Evolutionary conservation across 2,888 invertebrate species (phyloP).

Genomic region (Cephus pulcher): DNA sequence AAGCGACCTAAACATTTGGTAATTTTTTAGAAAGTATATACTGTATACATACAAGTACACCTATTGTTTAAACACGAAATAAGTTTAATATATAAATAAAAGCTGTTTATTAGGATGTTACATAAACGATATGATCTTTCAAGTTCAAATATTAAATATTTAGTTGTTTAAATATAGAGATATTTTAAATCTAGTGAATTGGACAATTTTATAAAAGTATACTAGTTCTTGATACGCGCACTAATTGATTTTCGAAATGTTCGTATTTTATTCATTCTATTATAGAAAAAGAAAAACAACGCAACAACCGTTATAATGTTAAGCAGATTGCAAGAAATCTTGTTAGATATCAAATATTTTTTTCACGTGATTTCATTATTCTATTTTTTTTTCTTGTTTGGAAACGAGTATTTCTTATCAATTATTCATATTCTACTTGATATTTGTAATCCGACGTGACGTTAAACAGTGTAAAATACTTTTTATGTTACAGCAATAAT

Average conservation of each 20-base stretch:
- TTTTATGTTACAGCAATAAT: neutral
- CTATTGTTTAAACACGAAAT: neutral
- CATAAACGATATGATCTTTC: neutral
- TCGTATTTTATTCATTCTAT: neutral
- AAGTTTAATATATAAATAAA: neutral
- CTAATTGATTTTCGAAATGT: neutral
- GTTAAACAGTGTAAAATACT: neutral
- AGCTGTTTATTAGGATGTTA: constrained; percentile 3
- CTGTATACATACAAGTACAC: neutral
- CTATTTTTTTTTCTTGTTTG: neutral
- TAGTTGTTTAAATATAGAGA: neutral
- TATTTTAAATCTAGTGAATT: neutral
- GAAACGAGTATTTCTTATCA: neutral
- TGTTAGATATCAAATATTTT: neutral
- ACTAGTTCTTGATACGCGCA: neutral
- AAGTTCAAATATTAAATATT: constrained; percentile 6
- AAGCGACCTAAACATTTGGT: neutral
- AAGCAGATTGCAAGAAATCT: neutral
- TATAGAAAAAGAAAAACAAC: neutral
- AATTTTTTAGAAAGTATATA: constrained; percentile 2
- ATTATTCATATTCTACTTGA: neutral
- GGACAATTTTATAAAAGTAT: neutral
- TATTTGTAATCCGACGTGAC: neutral
- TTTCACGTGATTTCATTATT: neutral
- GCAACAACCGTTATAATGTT: neutral